Evolutionary conservation across 2,113 vertebrate species (phyloP), one percentile per base, ranked within the genome.

Genomic region (Ceyx melanurus): DNA sequence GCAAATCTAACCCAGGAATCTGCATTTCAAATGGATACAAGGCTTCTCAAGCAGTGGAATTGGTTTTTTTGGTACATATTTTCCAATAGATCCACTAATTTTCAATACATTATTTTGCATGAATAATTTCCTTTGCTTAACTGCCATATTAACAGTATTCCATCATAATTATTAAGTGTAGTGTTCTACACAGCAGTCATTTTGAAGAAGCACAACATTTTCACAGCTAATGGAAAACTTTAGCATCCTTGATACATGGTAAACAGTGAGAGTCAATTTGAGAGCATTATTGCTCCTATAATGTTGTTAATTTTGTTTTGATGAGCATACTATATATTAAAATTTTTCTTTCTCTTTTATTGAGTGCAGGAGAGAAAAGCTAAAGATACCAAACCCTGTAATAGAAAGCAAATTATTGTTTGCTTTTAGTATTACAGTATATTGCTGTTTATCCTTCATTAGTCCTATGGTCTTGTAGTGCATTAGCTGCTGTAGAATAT

Each of bases 161-260:
- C 28, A 51, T 83, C 3, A 2, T 73, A 80, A 76, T 60, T 89
- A 65, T 50, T 76, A 87, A 70, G 58, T 82, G 15, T 19, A 42
- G 14, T 82, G n/a, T 76, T 91, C 58, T 74, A n/a, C 68, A 45
- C 86, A 78, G 42, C 20, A 86, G 46, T 73, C 31, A 67, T 82
- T 90, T 82, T 86, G 70, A 91, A 88, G 58, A 75, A 92, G 68
- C 37, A 45, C 15, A 56, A 43, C 28, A 42, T 78, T 90, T 85
- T 88, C 86, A n/a, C n/a, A 92, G 26, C 53, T 78, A 88, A 89
- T 83, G 70, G 88, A 75, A 75, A 90, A 67, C 64, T 83, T 93
- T 54, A 79, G 53, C 42, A 33, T 68, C 40, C 48, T 45, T 40
- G 60, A 64, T 90, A 45, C 22, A 46, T 66, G 58, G 60, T 73